Evolutionary conservation across 1,140 invertebrate genomes (phyloP), one percentile per base, ranked within the genome.

Genomic region (Melanaphis sacchari): DNA sequence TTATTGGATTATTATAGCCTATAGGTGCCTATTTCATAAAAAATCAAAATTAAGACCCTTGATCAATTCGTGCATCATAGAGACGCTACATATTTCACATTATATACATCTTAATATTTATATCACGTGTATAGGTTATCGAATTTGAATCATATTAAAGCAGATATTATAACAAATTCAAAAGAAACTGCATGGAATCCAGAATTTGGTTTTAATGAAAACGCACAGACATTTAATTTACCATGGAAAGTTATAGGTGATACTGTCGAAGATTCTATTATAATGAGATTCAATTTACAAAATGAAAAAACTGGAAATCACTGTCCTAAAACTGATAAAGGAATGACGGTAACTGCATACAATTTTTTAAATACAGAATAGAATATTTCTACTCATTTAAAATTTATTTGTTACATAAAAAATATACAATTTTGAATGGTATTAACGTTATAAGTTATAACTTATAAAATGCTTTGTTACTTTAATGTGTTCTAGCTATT

Each of bases 401-500:
- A 59, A 40, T 90, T 59, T 21, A 87, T 24, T 11, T 18, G 36
- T 3, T 24, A 40, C 38, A 82, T 36, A 82, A 24, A 82, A 22
- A 40, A 22, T 22, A 0, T 82, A 82, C 22, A 22, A 38, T 24
- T 38, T 82, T 8, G 6, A 82, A 82, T n/a, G 21, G 7, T n/a
- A n/a, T n/a, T n/a, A n/a, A n/a, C n/a, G n/a, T n/a, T n/a, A n/a
- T n/a, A n/a, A n/a, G n/a, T 82, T 82, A 40, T 82, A 38, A 49
- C 18, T 49, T 18, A 49, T 49, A 21, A 49, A 46, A 82, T 40
- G 38, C 7, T 38, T 18, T 18, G 6, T 76, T 76, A 15, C 24
- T 38, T 11, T 90, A 88, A 76, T 92, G 22, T 87, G 8, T 94
- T 94, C 21, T 93, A 94, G 94, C 52, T 94, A 41, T 52, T 93